Evolutionary conservation across 2,888 invertebrate genomes (phyloP), one percentile per base, ranked within the genome.

Genomic region (Drosophila demipolita): DNA sequence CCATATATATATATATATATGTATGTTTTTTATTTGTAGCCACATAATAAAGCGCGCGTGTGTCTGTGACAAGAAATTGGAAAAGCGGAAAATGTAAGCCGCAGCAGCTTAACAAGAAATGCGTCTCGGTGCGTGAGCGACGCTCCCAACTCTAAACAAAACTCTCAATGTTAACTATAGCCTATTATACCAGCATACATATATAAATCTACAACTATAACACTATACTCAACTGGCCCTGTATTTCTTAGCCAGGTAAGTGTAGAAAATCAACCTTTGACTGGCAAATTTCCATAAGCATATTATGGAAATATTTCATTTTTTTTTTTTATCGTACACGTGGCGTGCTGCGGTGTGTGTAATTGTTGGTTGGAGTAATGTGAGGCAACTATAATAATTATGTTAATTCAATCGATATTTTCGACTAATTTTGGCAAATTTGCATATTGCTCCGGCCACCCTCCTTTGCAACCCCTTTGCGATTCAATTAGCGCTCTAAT

Each of bases 371-470:
- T 52, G 20, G 20, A 26, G 20, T 32, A 33, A 26, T 35, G 36
- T 50, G 17, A 20, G 23, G 50, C 12, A 52, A 42, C 69, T n/a
- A 54, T 61, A 73, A 76, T 29, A 78, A 80, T 82, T 80, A 85
- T 87, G 83, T 67, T 83, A 87, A 87, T 86, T 61, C 67, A 82
- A 85, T 86, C 82, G 82, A 85, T 85, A 78, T 76, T 81, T 74
- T 60, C 29, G 53, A 68, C 67, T 80, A 71, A 74, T 77, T 78
- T 74, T 20, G 68, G 61, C 78, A 71, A 45, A 55, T 78, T 78
- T 66, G 50, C 79, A 78, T 75, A 67, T 57, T 66, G 52, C 52
- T 52, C 40, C 38, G 35, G 38, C 32, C 36, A 2, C 33, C 53
- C 9, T 9, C 17, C 70, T 11, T 45, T 15, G 23, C 45, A 8